Conservation (phyloP, 2,113 vertebrate genomes). For the Anhinga rufa region DNA sequence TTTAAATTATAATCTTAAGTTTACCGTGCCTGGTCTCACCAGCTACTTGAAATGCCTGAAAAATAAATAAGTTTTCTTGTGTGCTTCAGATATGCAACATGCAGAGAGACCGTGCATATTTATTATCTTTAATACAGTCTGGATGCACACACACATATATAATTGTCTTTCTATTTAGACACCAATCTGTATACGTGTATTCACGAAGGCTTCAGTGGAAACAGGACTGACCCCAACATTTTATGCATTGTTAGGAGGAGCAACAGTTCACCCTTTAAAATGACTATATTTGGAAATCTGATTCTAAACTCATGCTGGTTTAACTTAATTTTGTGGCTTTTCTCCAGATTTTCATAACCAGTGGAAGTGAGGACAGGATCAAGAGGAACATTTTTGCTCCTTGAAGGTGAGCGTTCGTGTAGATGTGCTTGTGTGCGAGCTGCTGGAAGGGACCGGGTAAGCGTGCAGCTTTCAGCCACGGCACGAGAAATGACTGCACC, state of each 20-base stretch:
- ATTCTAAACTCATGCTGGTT: conserved; percentile 1
- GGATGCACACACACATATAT: not conserved
- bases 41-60: not conserved
- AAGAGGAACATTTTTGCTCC: not conserved
- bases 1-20: not conserved
- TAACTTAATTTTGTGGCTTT: conserved; percentile 58
- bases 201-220: not conserved
- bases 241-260: conserved; percentile 6
- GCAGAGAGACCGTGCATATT: not conserved
- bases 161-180: not conserved
- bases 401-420: fast-evolving
- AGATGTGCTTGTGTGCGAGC: not conserved
- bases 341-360: conserved; percentile 21
- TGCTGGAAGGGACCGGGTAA: not conserved
- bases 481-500: not conserved
- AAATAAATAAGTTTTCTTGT: not conserved
- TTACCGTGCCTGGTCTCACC: not conserved
- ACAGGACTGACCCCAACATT: not conserved
- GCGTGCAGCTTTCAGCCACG: not conserved
- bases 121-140: not conserved
- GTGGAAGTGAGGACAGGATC: not conserved
- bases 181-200: not conserved
- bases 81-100: not conserved
- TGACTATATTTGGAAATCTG: conserved; percentile 54
- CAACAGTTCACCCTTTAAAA: conserved; percentile 28